phyloP scores from a whole-genome alignment of 2,888 invertebrate species.

The Pheosia gnoma region DNA sequence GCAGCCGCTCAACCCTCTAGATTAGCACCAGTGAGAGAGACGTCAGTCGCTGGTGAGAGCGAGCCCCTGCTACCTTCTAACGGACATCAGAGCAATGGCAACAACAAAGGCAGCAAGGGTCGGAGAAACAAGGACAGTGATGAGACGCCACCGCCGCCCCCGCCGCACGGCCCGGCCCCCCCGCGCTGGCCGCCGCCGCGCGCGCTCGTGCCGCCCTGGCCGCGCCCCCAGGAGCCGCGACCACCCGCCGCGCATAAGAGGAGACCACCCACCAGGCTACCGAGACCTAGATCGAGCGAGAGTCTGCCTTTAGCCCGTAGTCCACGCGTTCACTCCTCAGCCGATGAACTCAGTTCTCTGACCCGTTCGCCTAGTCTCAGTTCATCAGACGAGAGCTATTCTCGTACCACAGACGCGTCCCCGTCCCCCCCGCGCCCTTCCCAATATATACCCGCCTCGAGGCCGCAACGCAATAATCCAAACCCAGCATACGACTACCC shows the following conservation, averaged over 20 bases:
- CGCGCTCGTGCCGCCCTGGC: slow-evolving; percentile 86
- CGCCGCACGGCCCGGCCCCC: slow-evolving; percentile 79
- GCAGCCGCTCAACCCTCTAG: slow-evolving; percentile 81
- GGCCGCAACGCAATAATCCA: slow-evolving; percentile 78
- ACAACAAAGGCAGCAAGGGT: slow-evolving; percentile 76
- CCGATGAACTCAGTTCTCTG: slow-evolving; percentile 92
- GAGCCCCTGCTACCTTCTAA: slow-evolving; percentile 83
- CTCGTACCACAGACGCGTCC: slow-evolving; percentile 89
- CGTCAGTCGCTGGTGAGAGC: slow-evolving; percentile 84
- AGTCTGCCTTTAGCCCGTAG: slow-evolving; percentile 84
- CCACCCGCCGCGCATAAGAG: slow-evolving; percentile 71
- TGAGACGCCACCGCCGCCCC: slow-evolving; percentile 84
- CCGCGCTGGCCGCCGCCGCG: slow-evolving; percentile 80
- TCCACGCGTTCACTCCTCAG: slow-evolving; percentile 89
- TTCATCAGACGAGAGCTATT: slow-evolving; percentile 93
- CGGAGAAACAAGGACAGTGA: slow-evolving; percentile 75
- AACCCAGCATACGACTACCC: slow-evolving; percentile 84
- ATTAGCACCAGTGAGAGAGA: slow-evolving; percentile 82
- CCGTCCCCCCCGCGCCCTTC: slow-evolving; percentile 85
- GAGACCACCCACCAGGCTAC: slow-evolving; percentile 75
- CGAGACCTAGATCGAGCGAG: slow-evolving; percentile 87
- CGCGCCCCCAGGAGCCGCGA: slow-evolving; percentile 79
- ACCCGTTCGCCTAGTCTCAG: slow-evolving; percentile 93
- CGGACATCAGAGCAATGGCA: slow-evolving; percentile 67
- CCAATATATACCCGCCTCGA: slow-evolving; percentile 72